These are phyloP conservation scores for Graptemys geographica DNA, from an alignment of 2,797 vertebrate species.

Conservation along the genomic window DNA sequence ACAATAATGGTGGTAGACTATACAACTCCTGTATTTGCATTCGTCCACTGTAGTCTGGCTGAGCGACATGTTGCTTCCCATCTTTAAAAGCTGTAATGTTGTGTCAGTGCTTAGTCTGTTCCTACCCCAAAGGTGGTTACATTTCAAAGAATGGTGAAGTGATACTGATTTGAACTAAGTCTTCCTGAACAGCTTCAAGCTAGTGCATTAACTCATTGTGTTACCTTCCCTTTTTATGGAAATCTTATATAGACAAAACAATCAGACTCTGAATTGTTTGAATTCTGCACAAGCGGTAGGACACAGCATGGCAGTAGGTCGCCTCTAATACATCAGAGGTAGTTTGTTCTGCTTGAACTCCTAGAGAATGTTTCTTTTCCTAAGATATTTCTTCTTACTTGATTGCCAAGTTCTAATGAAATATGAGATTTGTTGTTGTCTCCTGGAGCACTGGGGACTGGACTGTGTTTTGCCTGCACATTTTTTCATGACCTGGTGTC, in stretches of 20 bases:
- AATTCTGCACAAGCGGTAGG: background rate
- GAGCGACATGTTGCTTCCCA: background rate
- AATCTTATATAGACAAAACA: conserved; percentile 11
- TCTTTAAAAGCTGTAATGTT: too few species aligned
- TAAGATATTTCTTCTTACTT: conserved; percentile 30
- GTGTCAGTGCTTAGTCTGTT: fast-evolving
- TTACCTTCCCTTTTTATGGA: conserved; percentile 4
- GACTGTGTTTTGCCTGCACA: conserved; percentile 66
- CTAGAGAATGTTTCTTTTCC: conserved; percentile 52
- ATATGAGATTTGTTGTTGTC: conserved; percentile 69
- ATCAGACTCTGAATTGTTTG: background rate
- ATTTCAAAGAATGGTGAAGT: background rate
- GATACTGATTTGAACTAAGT: background rate
- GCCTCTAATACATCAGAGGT: conserved; percentile 42
- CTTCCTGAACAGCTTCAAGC: fast-evolving
- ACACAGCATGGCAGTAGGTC: background rate
- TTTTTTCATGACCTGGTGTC: conserved; percentile 64
- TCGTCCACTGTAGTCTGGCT: too few species aligned
- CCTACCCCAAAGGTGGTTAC: background rate
- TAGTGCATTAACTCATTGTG: fast-evolving
- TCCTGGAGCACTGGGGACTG: conserved; percentile 47
- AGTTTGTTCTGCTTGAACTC: conserved; percentile 61
- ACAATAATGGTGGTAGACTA: background rate
- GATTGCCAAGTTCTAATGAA: conserved; percentile 73
- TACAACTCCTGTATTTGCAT: background rate